Conservation (phyloP, 1,140 invertebrate species). For the Drosophila pseudoobscura region DNA sequence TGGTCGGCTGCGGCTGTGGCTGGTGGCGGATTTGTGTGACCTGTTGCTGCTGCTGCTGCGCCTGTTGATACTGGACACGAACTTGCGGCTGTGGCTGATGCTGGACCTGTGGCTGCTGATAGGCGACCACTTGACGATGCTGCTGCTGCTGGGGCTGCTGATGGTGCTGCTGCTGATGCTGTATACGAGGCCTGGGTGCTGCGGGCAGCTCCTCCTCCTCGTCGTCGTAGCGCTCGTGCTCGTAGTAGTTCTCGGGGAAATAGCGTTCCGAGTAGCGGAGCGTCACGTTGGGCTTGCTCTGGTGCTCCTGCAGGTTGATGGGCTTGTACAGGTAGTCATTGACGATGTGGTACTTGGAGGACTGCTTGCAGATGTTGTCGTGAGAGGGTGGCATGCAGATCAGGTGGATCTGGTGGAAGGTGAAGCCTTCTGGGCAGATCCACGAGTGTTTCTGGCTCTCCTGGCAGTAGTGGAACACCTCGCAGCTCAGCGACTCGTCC, state of each 20-base stretch:
- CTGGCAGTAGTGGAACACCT: slow-evolving; percentile 97
- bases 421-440: slow-evolving; percentile 96
- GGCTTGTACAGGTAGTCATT: slow-evolving; percentile 97
- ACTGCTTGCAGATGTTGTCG: slow-evolving; percentile 95
- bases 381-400: slow-evolving; percentile 95
- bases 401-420: slow-evolving; percentile 96
- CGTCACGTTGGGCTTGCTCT: slow-evolving; percentile 90
- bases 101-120: slow-evolving; percentile 60
- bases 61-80: slow-evolving; percentile 49
- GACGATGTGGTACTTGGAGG: slow-evolving; percentile 95
- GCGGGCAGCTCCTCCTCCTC: slow-evolving; percentile 85
- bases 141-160: slow-evolving; percentile 48
- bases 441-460: slow-evolving; percentile 95
- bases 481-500: slow-evolving; percentile 93
- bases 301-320: slow-evolving; percentile 91
- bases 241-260: slow-evolving; percentile 90
- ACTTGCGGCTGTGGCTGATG: slow-evolving; percentile 44
- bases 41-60: slow-evolving; percentile 43
- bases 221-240: slow-evolving; percentile 87
- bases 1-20: slow-evolving; percentile 67
- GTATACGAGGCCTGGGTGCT: slow-evolving; percentile 64
- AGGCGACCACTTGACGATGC: slow-evolving; percentile 70
- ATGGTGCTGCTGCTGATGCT: slow-evolving; percentile 73
- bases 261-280: slow-evolving; percentile 92
- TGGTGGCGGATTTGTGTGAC: slow-evolving; percentile 70